A percentile compares a stretch with the other conserved stretches of the same genome.
Conservation (phyloP, 2,888 invertebrate genomes). For the Eupithecia centaureata region DNA sequence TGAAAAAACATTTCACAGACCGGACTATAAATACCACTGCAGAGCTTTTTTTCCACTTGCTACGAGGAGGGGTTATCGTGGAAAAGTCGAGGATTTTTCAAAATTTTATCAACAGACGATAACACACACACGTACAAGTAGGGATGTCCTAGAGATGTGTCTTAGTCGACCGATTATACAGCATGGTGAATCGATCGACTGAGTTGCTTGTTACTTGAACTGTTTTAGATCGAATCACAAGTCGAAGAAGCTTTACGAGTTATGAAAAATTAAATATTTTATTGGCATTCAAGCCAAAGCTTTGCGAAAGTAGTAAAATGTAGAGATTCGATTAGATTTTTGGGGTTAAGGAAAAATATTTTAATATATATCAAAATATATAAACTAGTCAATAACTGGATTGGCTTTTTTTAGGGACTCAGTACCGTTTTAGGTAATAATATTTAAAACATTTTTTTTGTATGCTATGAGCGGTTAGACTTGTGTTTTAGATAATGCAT, state of each 20-base stretch:
- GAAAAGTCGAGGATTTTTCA: constrained; percentile 84
- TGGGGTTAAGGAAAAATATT: no score
- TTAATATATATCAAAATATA: no score
- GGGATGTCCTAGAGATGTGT: constrained; percentile 55
- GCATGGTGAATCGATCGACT: constrained; percentile 12
- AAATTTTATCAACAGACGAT: constrained; percentile 82
- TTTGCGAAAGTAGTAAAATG: no score
- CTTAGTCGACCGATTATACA: constrained; percentile 52
- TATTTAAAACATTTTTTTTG: no score
- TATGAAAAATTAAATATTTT: background rate
- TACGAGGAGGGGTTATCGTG: constrained; percentile 78
- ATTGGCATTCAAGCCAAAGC: background rate
- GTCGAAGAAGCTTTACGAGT: background rate
- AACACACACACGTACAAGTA: constrained; percentile 65
- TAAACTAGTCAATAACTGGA: no score
- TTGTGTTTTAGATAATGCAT: no score
- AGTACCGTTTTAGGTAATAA: no score
- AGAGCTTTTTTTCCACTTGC: constrained; percentile 75
- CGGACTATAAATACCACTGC: constrained; percentile 62
- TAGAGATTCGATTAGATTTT: no score
- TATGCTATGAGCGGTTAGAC: no score
- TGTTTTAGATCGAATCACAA: background rate
- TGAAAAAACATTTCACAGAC: background rate
- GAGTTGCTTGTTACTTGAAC: background rate
- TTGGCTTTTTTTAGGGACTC: no score